Evolutionary conservation across 1,140 invertebrate species (phyloP).

Genomic region (Scaptomyza montana): DNA sequence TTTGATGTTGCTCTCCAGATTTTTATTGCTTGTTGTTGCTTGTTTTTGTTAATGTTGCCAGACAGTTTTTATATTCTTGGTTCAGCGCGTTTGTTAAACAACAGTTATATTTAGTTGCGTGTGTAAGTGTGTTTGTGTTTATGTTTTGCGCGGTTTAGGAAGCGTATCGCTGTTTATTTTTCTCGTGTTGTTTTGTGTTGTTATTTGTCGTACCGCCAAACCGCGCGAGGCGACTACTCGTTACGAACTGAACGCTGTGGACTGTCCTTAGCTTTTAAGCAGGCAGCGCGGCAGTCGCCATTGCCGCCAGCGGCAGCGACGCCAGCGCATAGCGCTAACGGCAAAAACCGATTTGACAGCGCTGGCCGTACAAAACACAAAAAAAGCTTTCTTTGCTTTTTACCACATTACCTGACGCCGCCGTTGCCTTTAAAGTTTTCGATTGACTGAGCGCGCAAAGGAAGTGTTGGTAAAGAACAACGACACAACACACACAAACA

Average conservation of each 20-base stretch:
- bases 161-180: neutral
- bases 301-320: slow-evolving; percentile 36
- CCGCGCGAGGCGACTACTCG: slow-evolving; percentile 69
- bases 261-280: slow-evolving; percentile 80
- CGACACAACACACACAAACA: slow-evolving; percentile 6
- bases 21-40: neutral
- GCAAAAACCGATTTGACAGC: slow-evolving; percentile 27
- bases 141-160: neutral
- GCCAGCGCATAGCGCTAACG: slow-evolving; percentile 40
- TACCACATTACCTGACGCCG: slow-evolving; percentile 1
- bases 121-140: slow-evolving; percentile 7
- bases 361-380: slow-evolving; percentile 25
- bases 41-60: slow-evolving; percentile 4
- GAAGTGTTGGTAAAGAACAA: slow-evolving; percentile 29
- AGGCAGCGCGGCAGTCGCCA: slow-evolving; percentile 8
- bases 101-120: slow-evolving; percentile 35
- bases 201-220: slow-evolving; percentile 42
- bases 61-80: slow-evolving; percentile 19
- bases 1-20: slow-evolving; percentile 20
- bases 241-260: slow-evolving; percentile 67
- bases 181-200: slow-evolving; percentile 1
- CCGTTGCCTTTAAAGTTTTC: neutral
- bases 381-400: slow-evolving; percentile 38
- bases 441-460: slow-evolving; percentile 13
- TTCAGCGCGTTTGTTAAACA: slow-evolving; percentile 30